Percentiles rank a stretch among this genome's conserved stretches.
Conservation (phyloP, 2,113 vertebrate species). For the Calyptomena viridis region DNA sequence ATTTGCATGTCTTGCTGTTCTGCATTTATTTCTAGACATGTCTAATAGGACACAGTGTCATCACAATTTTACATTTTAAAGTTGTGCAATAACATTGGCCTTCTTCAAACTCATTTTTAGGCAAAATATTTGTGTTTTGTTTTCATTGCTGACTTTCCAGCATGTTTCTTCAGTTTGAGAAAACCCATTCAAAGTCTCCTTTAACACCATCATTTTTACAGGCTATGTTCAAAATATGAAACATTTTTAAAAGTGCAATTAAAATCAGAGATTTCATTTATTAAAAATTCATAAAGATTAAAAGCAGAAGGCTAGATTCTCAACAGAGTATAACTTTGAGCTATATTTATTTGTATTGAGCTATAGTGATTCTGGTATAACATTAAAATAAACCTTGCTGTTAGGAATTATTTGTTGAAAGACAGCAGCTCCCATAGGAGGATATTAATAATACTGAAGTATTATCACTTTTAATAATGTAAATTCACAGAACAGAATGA, state of each 20-base stretch:
- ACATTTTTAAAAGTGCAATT: constrained; percentile 8
- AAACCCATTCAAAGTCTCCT: neutral
- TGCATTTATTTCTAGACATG: neutral
- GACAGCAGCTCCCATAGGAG: neutral
- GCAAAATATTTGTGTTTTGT: neutral
- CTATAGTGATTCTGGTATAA: neutral
- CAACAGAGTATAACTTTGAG: neutral
- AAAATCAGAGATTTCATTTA: neutral
- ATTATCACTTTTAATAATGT: neutral
- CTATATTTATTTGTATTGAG: neutral
- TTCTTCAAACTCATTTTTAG: neutral
- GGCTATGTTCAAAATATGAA: neutral
- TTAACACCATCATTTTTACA: neutral
- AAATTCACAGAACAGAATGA: neutral
- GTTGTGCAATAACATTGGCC: neutral
- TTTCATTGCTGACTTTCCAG: neutral
- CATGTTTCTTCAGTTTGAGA: neutral
- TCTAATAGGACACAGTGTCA: neutral
- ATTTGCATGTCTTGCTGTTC: neutral
- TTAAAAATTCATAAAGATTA: constrained; percentile 28
- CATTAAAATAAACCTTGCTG: neutral
- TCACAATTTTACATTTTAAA: neutral
- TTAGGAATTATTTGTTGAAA: neutral
- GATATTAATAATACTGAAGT: neutral
- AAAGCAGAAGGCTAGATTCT: neutral